phyloP scores from a whole-genome alignment of 2,888 invertebrate genomes.

The Pycnomerus fuliginosus region DNA sequence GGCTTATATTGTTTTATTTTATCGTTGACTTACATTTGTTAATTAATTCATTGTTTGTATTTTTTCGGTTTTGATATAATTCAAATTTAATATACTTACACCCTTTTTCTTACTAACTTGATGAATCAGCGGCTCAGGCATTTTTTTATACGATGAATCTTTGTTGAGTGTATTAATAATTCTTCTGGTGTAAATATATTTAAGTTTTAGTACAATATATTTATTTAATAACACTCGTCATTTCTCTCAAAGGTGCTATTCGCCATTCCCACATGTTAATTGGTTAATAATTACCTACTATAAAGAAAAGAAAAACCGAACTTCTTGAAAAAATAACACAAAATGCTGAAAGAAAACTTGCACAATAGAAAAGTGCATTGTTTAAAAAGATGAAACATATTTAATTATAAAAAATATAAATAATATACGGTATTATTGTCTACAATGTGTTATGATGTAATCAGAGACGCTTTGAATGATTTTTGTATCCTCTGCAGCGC shows the following conservation, averaged over 20 bases:
- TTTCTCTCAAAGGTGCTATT: no score
- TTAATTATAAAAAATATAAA: no score
- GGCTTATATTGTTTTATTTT: conserved; percentile 42
- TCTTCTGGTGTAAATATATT: conserved; percentile 37
- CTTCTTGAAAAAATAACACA: no score
- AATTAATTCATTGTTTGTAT: conserved; percentile 11
- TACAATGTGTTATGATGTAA: no score
- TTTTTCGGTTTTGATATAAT: conserved; percentile 18
- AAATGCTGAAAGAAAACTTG: no score
- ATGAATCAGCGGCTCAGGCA: conserved; percentile 32
- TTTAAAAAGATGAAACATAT: no score
- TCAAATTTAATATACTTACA: conserved; percentile 33
- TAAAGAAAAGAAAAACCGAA: no score
- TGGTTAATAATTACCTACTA: no score
- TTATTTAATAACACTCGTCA: conserved; percentile 2
- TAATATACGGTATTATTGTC: no score
- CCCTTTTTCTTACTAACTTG: no score
- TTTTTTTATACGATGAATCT: conserved; percentile 24
- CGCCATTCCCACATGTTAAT: no score
- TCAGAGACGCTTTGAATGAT: conserved; percentile 44
- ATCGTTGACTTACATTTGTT: conserved; percentile 27
- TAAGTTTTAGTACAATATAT: conserved; percentile 31
- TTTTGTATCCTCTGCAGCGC: conserved; percentile 74
- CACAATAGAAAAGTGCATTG: no score
- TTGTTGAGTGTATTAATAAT: conserved; percentile 36